These are phyloP conservation scores for Gallinago jamesoni DNA, from an alignment of 2,113 vertebrate genomes.

Conservation along the genomic window DNA sequence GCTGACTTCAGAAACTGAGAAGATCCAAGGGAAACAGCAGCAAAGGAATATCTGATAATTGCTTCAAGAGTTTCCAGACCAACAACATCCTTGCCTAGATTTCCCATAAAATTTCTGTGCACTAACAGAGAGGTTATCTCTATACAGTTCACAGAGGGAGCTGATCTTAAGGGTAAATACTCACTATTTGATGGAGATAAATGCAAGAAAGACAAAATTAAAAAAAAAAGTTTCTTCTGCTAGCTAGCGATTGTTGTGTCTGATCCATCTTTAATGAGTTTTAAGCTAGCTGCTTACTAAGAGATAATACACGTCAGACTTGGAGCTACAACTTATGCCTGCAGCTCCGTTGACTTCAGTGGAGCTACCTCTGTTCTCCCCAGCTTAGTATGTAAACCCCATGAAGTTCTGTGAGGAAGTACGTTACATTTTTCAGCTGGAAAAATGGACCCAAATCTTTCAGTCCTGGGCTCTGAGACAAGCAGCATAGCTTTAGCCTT, in stretches of 20 bases:
- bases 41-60: not conserved
- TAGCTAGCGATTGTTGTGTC: not conserved
- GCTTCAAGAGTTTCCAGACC: not conserved
- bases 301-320: not conserved
- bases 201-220: not conserved
- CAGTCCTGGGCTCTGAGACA: constrained; percentile 61
- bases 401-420: constrained; percentile 41
- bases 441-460: constrained; percentile 52
- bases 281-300: not conserved
- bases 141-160: not conserved
- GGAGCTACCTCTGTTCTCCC: not conserved
- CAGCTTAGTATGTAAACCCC: not conserved
- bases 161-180: not conserved
- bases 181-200: not conserved
- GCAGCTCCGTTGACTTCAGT: not conserved
- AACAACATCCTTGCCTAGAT: not conserved
- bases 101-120: not conserved
- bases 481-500: constrained; percentile 49
- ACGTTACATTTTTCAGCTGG: constrained; percentile 38
- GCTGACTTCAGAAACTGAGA: not conserved
- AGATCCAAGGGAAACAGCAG: not conserved
- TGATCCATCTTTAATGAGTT: not conserved
- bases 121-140: not conserved
- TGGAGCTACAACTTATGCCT: not conserved
- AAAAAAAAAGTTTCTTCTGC: not conserved